Conservation (phyloP, 2,888 invertebrate species). For the Himalopsyche japonica region DNA sequence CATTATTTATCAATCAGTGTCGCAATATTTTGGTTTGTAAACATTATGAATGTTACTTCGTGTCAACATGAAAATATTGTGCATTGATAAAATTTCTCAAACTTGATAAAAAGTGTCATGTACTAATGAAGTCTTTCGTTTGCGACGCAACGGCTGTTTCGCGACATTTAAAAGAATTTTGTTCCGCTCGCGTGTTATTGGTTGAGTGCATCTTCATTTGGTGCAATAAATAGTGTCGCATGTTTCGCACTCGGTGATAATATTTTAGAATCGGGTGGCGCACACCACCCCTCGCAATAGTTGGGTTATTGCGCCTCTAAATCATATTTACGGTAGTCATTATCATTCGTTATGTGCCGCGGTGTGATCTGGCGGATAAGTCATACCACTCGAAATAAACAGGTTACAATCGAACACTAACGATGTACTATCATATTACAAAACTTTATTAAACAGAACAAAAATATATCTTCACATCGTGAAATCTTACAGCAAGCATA, state of each 20-base stretch:
- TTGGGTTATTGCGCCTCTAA: constrained; percentile 48
- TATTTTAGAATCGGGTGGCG: constrained; percentile 35
- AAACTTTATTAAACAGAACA: background rate
- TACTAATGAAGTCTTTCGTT: too few species aligned
- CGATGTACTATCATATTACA: background rate
- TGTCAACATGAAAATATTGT: too few species aligned
- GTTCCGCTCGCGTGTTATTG: background rate
- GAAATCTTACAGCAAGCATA: too few species aligned
- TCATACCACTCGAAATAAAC: constrained; percentile 26
- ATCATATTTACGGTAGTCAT: constrained; percentile 55
- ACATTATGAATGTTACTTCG: too few species aligned
- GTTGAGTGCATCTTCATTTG: background rate
- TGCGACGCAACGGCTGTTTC: too few species aligned
- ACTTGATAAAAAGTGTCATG: too few species aligned
- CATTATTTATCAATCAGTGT: too few species aligned
- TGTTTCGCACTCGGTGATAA: constrained; percentile 36
- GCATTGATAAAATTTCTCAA: too few species aligned
- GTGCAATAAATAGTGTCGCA: constrained; percentile 37
- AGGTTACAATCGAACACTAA: constrained; percentile 2
- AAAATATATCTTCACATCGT: background rate
- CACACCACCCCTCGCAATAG: constrained; percentile 18
- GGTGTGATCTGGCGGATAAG: constrained; percentile 31
- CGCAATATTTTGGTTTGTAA: too few species aligned
- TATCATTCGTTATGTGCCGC: constrained; percentile 44
- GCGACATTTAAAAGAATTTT: background rate